Evolutionary conservation across 2,888 invertebrate species (phyloP).

Genomic region (Drosophila meridiana): DNA sequence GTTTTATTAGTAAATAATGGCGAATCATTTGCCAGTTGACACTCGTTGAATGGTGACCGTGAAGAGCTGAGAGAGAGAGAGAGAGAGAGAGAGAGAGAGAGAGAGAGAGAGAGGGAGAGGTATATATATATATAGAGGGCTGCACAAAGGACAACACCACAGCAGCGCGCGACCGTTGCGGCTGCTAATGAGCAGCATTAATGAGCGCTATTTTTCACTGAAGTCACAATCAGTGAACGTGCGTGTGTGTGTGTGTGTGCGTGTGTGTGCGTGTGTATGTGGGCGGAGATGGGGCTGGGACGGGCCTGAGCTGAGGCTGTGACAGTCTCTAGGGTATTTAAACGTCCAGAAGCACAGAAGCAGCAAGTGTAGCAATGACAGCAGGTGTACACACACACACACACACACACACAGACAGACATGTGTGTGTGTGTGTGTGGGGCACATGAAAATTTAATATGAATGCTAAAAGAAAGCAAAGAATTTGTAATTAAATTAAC

Average conservation of each 20-base stretch:
- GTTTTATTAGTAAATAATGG: conserved; percentile 85
- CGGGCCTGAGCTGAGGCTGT: conserved; percentile 12
- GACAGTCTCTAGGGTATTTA: conserved; percentile 72
- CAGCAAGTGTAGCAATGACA: conserved; percentile 62
- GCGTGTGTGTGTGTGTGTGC: conserved; percentile 14
- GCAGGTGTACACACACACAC: conserved; percentile 62
- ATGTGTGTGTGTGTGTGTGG: background rate
- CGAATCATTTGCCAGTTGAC: conserved; percentile 84
- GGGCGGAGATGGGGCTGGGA: background rate
- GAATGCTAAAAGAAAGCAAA: conserved; percentile 67
- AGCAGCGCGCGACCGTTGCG: conserved; percentile 34
- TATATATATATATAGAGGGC: background rate
- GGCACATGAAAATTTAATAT: conserved; percentile 71
- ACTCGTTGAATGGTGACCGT: conserved; percentile 65
- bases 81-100: background rate
- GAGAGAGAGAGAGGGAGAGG: background rate
- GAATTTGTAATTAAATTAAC: conserved; percentile 79
- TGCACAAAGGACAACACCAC: conserved; percentile 8
- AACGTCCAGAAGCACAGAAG: conserved; percentile 45
- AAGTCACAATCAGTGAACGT: conserved; percentile 62
- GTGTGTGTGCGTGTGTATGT: background rate
- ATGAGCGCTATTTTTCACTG: conserved; percentile 82
- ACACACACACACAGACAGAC: conserved; percentile 1
- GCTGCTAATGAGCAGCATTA: conserved; percentile 84
- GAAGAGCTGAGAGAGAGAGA: background rate